Conservation (phyloP, 2,797 vertebrate genomes). For the Schizothorax lantsangensis region DNA sequence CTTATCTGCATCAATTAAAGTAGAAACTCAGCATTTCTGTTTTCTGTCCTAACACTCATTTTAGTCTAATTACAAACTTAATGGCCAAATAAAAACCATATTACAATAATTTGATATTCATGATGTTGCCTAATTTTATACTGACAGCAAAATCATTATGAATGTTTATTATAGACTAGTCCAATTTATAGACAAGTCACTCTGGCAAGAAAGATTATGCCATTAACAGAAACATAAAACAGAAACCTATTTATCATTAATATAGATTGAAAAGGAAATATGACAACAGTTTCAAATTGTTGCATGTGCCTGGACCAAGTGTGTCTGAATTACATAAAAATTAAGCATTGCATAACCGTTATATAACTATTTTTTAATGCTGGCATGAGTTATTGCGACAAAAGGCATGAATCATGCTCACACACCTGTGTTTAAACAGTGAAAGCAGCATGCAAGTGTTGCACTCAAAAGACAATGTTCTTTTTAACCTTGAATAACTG, state of each 20-base stretch:
- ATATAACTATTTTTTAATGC: constrained; percentile 45
- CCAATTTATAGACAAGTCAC: not conserved
- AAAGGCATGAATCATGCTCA: constrained; percentile 36
- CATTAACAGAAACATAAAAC: not conserved
- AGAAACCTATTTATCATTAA: not conserved
- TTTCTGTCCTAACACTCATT: not conserved
- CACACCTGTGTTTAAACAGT: constrained; percentile 16
- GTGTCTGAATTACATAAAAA: constrained; percentile 50
- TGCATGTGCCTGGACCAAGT: constrained; percentile 8
- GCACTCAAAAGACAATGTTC: constrained; percentile 15
- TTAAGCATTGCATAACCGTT: constrained; percentile 51
- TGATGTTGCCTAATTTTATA: too few species aligned
- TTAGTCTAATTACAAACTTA: not conserved
- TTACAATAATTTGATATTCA: not conserved
- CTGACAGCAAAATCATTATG: not conserved
- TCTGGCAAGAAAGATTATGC: not conserved
- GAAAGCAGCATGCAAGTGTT: not conserved
- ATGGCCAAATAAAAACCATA: not conserved
- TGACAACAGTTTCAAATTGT: not conserved
- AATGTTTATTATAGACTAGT: not conserved
- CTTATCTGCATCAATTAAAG: not conserved
- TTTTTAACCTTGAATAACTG: not conserved
- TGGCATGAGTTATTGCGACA: constrained; percentile 19
- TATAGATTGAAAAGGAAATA: not conserved
- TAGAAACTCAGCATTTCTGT: not conserved